A percentile compares a stretch with the other conserved stretches of the same genome.
These are phyloP conservation scores for Protodeltote pygarga DNA, from an alignment of 2,888 invertebrate genomes.

Conservation along the genomic window DNA sequence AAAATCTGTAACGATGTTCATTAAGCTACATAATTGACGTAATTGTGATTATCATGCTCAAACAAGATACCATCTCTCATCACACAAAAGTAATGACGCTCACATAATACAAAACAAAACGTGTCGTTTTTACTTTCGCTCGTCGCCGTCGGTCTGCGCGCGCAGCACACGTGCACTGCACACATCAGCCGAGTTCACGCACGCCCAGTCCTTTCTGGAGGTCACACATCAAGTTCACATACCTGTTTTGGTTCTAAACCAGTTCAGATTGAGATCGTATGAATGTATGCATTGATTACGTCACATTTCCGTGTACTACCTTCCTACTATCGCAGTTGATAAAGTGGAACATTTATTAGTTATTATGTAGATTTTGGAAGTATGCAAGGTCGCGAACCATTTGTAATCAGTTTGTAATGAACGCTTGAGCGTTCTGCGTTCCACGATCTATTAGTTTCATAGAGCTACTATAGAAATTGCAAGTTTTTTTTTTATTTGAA, in stretches of 20 bases:
- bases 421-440: neutral
- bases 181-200: conserved; percentile 66
- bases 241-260: conserved; percentile 70
- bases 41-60: too few relatives aligned
- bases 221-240: conserved; percentile 83
- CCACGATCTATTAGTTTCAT: conserved; percentile 2
- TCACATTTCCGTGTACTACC: conserved; percentile 59
- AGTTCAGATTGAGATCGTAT: conserved; percentile 56
- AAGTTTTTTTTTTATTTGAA: too few relatives aligned
- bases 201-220: conserved; percentile 68
- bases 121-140: too few relatives aligned
- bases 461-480: too few relatives aligned
- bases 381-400: conserved; percentile 54
- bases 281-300: conserved; percentile 55
- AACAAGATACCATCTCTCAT: too few relatives aligned
- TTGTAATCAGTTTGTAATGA: conserved; percentile 19
- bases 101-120: too few relatives aligned
- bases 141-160: conserved; percentile 51
- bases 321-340: conserved; percentile 51
- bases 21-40: too few relatives aligned
- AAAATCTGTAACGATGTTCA: too few relatives aligned
- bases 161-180: conserved; percentile 61
- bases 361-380: conserved; percentile 49
- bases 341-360: conserved; percentile 15
- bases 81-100: too few relatives aligned